Evolutionary conservation across 2,888 invertebrate species (phyloP), one percentile per base, ranked within the genome.

Genomic region (Andrena chrysosceles): DNA sequence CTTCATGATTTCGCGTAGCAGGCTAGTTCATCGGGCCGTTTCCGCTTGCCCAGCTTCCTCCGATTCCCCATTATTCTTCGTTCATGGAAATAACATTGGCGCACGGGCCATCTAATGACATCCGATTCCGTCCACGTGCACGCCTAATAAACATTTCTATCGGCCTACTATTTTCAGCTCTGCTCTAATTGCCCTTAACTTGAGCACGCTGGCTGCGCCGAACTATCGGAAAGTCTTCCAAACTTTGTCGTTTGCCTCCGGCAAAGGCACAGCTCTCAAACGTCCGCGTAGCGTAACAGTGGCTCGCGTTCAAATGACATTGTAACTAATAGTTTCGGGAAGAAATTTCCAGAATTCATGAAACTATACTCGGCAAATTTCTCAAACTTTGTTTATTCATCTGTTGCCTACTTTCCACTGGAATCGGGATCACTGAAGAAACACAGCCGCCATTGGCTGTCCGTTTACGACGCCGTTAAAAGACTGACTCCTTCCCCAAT

Each of bases 1-100:
- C 86, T 86, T 84, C 82, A 80, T 86, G 78, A 78, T 82, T 86
- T 81, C 74, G 33, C 77, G 67, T 31, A 63, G 60, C 77, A 52
- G 23, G 42, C 56, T 59, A 66, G 76, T 73, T 56, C 64, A 54
- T 77, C 60, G 60, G 48, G 23, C 23, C 48, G 31, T 69, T 75
- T 63, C 16, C 52, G 69, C 74, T 26, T 64, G 60, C 48, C 29
- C 68, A 33, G 26, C 52, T 59, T 59, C 49, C 60, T 77, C 64
- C 64, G 42, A 29, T 56, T 52, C 56, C 31, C 72, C 72, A 76
- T 84, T 85, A 67, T 77, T 84, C 77, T 68, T 72, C 77, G 74
- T 77, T 77, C 71, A 77, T 74, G 81, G 67, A 77, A 82, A 77
- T 81, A 73, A 68, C 62, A 67, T 54, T 23, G 68, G 33, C 56